phyloP scores from a whole-genome alignment of 1,140 invertebrate genomes.

The Adoxophyes honmai region DNA sequence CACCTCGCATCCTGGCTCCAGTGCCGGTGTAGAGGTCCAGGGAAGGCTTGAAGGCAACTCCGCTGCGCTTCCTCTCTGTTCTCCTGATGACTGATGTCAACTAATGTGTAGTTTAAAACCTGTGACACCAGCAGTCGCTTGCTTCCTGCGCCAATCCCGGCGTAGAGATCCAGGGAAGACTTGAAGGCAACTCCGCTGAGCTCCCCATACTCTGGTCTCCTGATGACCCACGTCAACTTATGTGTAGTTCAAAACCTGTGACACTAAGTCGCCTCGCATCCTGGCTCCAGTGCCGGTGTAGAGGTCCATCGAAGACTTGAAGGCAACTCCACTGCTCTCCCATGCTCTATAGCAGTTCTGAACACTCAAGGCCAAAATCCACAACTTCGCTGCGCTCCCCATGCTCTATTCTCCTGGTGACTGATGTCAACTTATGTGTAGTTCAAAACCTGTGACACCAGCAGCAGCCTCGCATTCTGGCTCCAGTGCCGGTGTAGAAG shows the following conservation, averaged over 20 bases:
- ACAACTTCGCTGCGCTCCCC: too few species aligned
- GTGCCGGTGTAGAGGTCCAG: slow-evolving; percentile 19
- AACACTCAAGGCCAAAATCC: neutral
- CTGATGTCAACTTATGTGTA: too few species aligned
- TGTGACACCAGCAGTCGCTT: neutral
- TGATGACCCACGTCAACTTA: too few species aligned
- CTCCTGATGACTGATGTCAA: slow-evolving; percentile 44
- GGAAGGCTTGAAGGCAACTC: neutral
- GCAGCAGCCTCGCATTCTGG: slow-evolving; percentile 25
- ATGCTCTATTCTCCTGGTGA: too few species aligned
- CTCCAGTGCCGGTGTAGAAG: slow-evolving; percentile 21
- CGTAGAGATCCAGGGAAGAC: slow-evolving; percentile 6
- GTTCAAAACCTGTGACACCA: slow-evolving; percentile 53
- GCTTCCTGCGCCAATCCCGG: slow-evolving; percentile 18
- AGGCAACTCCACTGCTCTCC: neutral
- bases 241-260: too few species aligned
- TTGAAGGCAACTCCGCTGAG: neutral
- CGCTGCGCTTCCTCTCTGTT: neutral
- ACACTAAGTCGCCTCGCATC: slow-evolving; percentile 32
- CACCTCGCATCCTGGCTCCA: slow-evolving; percentile 22
- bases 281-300: slow-evolving; percentile 23
- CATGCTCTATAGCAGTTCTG: neutral
- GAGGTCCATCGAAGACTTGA: neutral
- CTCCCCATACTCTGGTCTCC: too few species aligned
- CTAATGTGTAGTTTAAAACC: neutral